These are phyloP conservation scores for Stichopus horrens DNA, from an alignment of 53 echinoderm and acorn worm genomes.

Conservation along the genomic window DNA sequence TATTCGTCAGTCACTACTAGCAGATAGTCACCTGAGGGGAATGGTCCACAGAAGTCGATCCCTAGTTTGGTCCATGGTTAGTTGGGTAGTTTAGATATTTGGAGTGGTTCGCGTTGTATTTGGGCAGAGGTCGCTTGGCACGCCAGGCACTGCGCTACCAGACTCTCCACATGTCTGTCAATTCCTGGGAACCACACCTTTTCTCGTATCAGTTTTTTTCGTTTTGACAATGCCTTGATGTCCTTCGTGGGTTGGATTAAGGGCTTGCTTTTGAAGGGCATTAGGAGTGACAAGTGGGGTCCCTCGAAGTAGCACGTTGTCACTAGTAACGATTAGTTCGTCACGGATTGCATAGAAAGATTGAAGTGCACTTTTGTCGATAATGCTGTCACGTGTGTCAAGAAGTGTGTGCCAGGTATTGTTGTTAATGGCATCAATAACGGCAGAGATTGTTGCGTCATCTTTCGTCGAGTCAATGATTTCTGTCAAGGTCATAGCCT, in stretches of 20 bases:
- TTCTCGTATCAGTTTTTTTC: slow-evolving; percentile 48
- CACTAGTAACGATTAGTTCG: slow-evolving; percentile 17
- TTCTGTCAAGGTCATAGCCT: slow-evolving; percentile 37
- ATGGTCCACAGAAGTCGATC: slow-evolving; percentile 37
- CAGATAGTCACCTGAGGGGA: slow-evolving; percentile 43
- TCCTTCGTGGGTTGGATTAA: slow-evolving; percentile 51
- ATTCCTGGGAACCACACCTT: slow-evolving; percentile 74
- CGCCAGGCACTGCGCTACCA: slow-evolving; percentile 45
- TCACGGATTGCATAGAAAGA: slow-evolving; percentile 1
- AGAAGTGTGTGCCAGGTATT: background rate
- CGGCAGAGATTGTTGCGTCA: slow-evolving; percentile 2
- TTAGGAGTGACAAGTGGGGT: slow-evolving; percentile 59
- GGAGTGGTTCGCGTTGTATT: background rate
- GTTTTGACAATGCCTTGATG: slow-evolving; percentile 64
- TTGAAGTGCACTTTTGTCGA: background rate
- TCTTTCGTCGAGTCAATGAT: background rate
- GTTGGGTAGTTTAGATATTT: slow-evolving; percentile 1
- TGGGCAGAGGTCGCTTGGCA: slow-evolving; percentile 48
- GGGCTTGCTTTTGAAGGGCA: slow-evolving; percentile 27
- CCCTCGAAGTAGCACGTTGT: slow-evolving; percentile 1
- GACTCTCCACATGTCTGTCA: slow-evolving; percentile 46
- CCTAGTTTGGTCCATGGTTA: slow-evolving; percentile 19
- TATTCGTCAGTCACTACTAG: slow-evolving; percentile 44
- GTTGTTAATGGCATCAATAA: slow-evolving; percentile 2
- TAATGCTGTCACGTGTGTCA: background rate